Evolutionary conservation across 2,888 invertebrate species (phyloP).

Genomic region (Nebria brevicollis): DNA sequence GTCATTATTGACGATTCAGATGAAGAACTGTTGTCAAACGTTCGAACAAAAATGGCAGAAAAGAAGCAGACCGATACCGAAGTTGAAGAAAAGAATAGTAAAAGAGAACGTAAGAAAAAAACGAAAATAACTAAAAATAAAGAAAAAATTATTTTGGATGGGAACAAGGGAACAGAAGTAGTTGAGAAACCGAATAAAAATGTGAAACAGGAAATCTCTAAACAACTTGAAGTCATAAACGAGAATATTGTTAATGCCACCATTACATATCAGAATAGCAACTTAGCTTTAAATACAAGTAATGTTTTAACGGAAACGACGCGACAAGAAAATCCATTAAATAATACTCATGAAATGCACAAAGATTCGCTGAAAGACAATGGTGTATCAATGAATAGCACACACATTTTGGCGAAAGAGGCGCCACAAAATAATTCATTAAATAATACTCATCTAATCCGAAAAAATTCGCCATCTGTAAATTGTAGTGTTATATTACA

Average conservation of each 20-base stretch:
- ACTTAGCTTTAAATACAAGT: conserved; percentile 15
- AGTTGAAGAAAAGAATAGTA: conserved; percentile 33
- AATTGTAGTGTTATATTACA: conserved; percentile 32
- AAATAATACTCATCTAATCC: conserved; percentile 18
- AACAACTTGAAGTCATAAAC: too few species aligned
- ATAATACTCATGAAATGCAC: conserved; percentile 26
- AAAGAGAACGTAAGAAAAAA: conserved; percentile 41
- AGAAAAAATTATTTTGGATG: conserved; percentile 11
- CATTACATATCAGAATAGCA: background rate
- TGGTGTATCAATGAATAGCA: conserved; percentile 11
- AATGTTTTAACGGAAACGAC: background rate
- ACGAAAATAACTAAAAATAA: conserved; percentile 39
- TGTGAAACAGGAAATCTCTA: too few species aligned
- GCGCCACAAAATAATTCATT: background rate
- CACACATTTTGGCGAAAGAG: conserved; percentile 11
- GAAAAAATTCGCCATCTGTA: background rate
- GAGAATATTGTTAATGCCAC: conserved; percentile 4
- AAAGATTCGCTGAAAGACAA: conserved; percentile 15
- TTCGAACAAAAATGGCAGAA: conserved; percentile 47
- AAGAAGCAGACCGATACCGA: conserved; percentile 38
- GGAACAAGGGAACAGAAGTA: background rate
- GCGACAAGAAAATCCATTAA: background rate
- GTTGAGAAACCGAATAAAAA: background rate
- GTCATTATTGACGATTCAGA: conserved; percentile 52
- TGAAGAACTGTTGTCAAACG: conserved; percentile 44